These are phyloP conservation scores for Physocephala rufipes DNA, from an alignment of 2,888 invertebrate genomes.

Conservation along the genomic window DNA sequence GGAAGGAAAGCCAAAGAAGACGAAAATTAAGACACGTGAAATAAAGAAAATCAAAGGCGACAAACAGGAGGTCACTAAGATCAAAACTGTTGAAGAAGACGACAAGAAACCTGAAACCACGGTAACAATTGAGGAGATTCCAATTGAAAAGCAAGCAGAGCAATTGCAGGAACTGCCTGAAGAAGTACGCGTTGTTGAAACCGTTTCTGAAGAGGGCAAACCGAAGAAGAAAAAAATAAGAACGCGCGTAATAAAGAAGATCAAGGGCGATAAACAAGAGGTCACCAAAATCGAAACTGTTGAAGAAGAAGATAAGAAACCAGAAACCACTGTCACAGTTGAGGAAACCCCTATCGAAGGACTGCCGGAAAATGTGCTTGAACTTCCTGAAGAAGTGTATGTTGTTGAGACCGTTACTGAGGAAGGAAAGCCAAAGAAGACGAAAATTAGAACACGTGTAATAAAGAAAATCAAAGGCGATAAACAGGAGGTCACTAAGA, in stretches of 20 bases:
- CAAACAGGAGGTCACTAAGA: constrained; percentile 56
- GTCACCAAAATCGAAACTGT: constrained; percentile 56
- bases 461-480: constrained; percentile 51
- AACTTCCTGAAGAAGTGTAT: constrained; percentile 58
- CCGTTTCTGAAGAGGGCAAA: constrained; percentile 48
- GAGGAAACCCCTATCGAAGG: constrained; percentile 46
- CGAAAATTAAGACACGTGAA: constrained; percentile 53
- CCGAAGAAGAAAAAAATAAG: constrained; percentile 55
- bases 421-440: constrained; percentile 53
- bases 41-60: constrained; percentile 51
- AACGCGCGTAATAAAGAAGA: constrained; percentile 51
- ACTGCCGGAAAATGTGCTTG: constrained; percentile 40
- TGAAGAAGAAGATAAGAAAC: constrained; percentile 37
- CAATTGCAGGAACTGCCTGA: constrained; percentile 56
- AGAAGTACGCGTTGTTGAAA: constrained; percentile 49
- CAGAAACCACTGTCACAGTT: constrained; percentile 43
- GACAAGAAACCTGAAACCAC: too few relatives aligned
- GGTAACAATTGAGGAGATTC: constrained; percentile 48
- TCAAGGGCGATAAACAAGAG: constrained; percentile 52
- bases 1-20: constrained; percentile 53
- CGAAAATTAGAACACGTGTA: constrained; percentile 53
- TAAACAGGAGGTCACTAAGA: constrained; percentile 56
- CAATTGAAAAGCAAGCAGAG: constrained; percentile 42
- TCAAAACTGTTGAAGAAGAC: constrained; percentile 51
- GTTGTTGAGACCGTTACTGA: constrained; percentile 43